Base-by-base conservation (phyloP, 2,797 vertebrate species). In the Sebastes minor region DNA sequence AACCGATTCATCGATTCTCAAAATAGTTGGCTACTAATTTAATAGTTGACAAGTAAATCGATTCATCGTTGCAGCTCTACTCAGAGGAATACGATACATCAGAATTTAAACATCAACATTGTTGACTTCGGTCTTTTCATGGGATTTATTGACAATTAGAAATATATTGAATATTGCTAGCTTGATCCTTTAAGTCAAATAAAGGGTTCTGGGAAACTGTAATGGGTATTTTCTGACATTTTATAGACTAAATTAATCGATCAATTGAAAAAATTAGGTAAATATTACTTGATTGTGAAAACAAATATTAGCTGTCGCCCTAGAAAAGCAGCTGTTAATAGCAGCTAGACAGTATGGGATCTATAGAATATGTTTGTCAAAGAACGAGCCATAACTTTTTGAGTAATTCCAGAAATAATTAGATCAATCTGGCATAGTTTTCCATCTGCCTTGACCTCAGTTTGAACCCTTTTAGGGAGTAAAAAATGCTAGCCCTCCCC, bases 381-480 rank as follows among this genome's bases (percentile, higher is more conserved):
- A 52, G 42, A 38, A 33, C 13, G 32, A 52, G 49, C 2, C 49
- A 52, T 52, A 52, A 25, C 4, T 38, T 61, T 35, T 25, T 11
- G 22, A 72, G 32, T 30, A 35, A 9, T 28, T 62, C 13, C 27
- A 22, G 18, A 69, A 56, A 72, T 53, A 3, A 56, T 66, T 9
- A 13, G 2, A 16, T n/a, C 27, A 8, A 65, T 46, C 53, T 20
- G n/a, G 0, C 30, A 35, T 23, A 14, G 35, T 23, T 63, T 53
- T 12, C 35, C 14, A 14, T 71, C 71, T 16, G 35, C 35, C 9
- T n/a, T 66, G 66, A 76, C 85, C 73, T 71, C 35, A 27, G 52
- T 12, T n/a, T 71, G 68, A 85, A 82, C 79, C 60, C 52, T 30
- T 82, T 78, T 18, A 84, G 10, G 32, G n/a, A 33, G 38, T 61